A percentile compares a stretch with the other conserved stretches of the same genome.
These are phyloP conservation scores for Haliclystus octoradiatus DNA, from an alignment of 30 jellyfish, hydroid and myxozoan species.

Conservation along the genomic window DNA sequence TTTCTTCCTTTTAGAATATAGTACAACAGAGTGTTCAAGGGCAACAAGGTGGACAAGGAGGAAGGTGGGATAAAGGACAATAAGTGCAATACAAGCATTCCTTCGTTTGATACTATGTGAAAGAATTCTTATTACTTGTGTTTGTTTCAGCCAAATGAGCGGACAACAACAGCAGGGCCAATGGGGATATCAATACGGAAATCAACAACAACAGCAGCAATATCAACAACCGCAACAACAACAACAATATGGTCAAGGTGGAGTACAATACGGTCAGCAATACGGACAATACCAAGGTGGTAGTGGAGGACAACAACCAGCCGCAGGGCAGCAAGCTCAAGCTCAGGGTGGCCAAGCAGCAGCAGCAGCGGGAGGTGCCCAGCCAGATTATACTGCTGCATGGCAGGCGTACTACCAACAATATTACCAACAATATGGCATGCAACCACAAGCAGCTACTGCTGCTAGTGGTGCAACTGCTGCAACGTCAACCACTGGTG, in stretches of 20 bases:
- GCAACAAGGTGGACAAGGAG: background rate
- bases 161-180: conserved; percentile 13
- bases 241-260: conserved; percentile 39
- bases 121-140: too few relatives aligned
- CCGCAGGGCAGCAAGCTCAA: conserved; percentile 28
- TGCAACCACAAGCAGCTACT: conserved; percentile 30
- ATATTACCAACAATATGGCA: conserved; percentile 49
- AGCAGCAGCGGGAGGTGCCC: conserved; percentile 1
- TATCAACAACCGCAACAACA: conserved; percentile 35
- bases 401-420: conserved; percentile 87
- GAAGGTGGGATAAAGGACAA: background rate
- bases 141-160: background rate
- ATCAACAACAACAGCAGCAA: conserved; percentile 39
- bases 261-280: conserved; percentile 14
- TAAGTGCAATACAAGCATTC: too few relatives aligned
- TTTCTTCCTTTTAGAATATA: too few relatives aligned
- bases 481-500: conserved; percentile 14
- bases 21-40: background rate
- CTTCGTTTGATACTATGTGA: too few relatives aligned
- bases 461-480: conserved; percentile 44
- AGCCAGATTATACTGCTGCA: conserved; percentile 65
- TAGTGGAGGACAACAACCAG: conserved; percentile 52
- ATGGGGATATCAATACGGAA: conserved; percentile 11
- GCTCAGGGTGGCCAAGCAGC: conserved; percentile 7
- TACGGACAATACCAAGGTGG: conserved; percentile 43